Conservation (phyloP, 2,888 invertebrate genomes). For the Caradrina kadenii region DNA sequence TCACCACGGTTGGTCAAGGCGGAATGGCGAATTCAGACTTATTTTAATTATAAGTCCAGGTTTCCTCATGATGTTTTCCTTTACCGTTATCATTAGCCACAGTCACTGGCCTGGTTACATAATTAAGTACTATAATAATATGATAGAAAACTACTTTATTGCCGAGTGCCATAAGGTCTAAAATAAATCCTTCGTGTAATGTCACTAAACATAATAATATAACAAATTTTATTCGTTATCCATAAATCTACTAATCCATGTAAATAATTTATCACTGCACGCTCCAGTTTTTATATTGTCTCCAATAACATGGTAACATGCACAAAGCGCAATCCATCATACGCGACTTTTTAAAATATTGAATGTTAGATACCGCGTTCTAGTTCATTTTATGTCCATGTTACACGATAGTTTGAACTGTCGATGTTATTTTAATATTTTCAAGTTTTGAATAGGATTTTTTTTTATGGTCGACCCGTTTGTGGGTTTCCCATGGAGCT, state of each 20-base stretch:
- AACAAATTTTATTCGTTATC: conserved; percentile 19
- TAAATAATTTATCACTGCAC: conserved; percentile 54
- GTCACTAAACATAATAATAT: conserved; percentile 12
- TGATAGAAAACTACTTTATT: no score
- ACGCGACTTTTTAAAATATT: conserved; percentile 67
- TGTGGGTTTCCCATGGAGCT: neutral
- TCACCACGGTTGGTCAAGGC: no score
- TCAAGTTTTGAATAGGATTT: conserved; percentile 18
- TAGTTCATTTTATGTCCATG: conserved; percentile 64
- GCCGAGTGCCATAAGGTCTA: neutral
- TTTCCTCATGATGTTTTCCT: no score
- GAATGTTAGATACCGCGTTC: conserved; percentile 62
- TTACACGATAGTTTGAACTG: conserved; percentile 35
- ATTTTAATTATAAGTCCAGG: no score
- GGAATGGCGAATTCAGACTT: no score
- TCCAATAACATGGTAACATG: conserved; percentile 60
- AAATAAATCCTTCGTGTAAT: conserved; percentile 1
- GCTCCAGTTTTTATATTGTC: conserved; percentile 49
- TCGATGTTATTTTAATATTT: conserved; percentile 47
- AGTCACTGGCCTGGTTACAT: no score
- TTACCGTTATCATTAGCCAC: no score
- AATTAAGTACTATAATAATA: no score
- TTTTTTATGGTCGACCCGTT: conserved; percentile 6
- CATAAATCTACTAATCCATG: conserved; percentile 50
- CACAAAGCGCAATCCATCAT: conserved; percentile 66